Base-by-base conservation (phyloP, 2,797 vertebrate genomes). In the Poecile montanus region DNA sequence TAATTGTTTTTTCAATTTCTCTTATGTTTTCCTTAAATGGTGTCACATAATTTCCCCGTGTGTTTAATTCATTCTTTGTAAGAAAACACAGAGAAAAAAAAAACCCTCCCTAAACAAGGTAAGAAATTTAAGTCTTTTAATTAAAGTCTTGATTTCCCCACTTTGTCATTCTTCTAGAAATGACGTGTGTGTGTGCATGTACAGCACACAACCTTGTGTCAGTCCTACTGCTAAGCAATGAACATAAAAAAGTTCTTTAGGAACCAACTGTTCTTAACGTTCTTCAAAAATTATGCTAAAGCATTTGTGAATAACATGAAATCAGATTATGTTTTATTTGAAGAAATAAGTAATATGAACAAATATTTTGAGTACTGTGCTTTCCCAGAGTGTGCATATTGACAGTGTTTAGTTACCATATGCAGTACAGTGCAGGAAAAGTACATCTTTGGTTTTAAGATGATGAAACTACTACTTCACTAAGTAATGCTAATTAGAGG, bases 351-450 rank as follows among this genome's bases (percentile, higher is more conserved):
- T 76, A 85, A 89, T 38, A 60, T 14, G 32, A 82, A 91, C 9
- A 96, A 86, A 86, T 70, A 91, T 87, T 85, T 80, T 84, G 56
- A 87, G 40, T 75, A 53, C 75, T 75, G 27, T 76, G 54, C 40
- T 83, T 86, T 94, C 56, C 48, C 71, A 74, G 63, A 73, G 30
- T 18, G 9, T 67, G 63, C 20, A 50, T 78, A 70, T 73, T 81
- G 76, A 81, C 53, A 57, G 11, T 51, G 32, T 70, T 60, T n/a
- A 29, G 29, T 62, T 94, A 75, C 34, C 32, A 26, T 68, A 72
- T 48, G 40, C 29, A 58, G 34, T 32, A 62, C 4, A 20, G 23
- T 76, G 40, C 25, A 86, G 32, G 21, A 94, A 85, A 90, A 88
- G 40, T 53, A 50, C 19, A 7, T 71, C 38, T 68, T 75, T 75